A percentile compares a stretch with the other conserved stretches of the same genome.
These are phyloP conservation scores for Anguilla japonica DNA, from an alignment of 2,113 vertebrate species.

Conservation along the genomic window DNA sequence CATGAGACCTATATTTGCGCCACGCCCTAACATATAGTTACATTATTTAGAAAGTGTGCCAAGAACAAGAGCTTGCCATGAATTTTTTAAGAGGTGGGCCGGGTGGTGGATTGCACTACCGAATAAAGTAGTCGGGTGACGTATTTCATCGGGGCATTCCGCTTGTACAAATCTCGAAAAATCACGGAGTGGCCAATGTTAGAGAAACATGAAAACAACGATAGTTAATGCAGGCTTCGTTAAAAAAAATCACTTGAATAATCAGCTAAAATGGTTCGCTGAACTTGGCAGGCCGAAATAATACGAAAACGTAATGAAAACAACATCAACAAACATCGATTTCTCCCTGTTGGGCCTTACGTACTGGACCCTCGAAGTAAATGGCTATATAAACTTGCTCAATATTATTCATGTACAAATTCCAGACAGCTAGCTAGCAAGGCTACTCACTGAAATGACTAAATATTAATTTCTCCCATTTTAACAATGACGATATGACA, in stretches of 20 bases:
- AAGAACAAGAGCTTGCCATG: neutral
- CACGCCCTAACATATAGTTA: neutral
- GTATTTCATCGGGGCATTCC: neutral
- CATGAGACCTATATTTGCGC: neutral
- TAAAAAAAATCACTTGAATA: too few species aligned
- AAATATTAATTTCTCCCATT: too few species aligned
- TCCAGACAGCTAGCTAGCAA: neutral
- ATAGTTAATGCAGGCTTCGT: too few species aligned
- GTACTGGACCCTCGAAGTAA: neutral
- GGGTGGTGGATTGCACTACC: neutral
- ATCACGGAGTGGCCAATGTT: too few species aligned
- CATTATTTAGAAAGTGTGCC: neutral
- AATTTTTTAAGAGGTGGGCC: neutral
- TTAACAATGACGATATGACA: too few species aligned
- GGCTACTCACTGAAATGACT: neutral
- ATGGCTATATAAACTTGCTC: neutral
- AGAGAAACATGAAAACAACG: neutral
- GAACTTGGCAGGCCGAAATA: neutral
- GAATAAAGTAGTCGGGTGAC: neutral
- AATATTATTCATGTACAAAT: neutral
- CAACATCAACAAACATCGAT: neutral
- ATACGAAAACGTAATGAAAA: neutral
- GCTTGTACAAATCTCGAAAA: too few species aligned
- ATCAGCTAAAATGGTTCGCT: neutral
- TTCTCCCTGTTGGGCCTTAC: neutral